Evolutionary conservation across 2,113 vertebrate genomes (phyloP).

Genomic region (Myrmecobius fasciatus): DNA sequence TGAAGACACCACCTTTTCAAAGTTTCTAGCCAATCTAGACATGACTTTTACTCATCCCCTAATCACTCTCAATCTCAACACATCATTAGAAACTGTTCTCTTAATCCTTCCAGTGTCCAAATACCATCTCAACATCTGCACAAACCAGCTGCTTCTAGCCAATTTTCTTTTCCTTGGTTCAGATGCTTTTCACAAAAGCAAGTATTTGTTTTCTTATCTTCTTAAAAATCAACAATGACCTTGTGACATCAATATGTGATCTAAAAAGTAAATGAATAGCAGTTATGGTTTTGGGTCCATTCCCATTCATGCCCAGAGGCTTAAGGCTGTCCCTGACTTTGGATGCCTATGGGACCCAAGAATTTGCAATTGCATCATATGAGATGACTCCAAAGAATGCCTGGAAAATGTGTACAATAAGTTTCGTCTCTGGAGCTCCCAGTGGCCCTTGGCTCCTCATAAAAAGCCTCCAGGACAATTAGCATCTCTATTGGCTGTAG

Average conservation of each 20-base stretch:
- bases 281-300: neutral
- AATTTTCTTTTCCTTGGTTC: neutral
- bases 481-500: neutral
- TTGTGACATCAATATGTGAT: neutral
- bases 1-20: conserved; percentile 2
- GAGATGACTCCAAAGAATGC: neutral
- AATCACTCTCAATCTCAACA: conserved; percentile 10
- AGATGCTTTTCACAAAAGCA: neutral
- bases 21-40: conserved; percentile 36
- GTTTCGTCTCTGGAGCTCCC: neutral
- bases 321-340: neutral
- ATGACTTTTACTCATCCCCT: neutral
- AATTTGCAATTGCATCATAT: neutral
- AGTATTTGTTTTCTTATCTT: neutral
- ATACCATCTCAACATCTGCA: neutral
- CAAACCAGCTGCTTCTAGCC: conserved; percentile 16
- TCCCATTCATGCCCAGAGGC: neutral
- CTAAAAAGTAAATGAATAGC: neutral
- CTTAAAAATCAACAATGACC: neutral
- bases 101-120: conserved; percentile 1
- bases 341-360: neutral
- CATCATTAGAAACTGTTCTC: neutral
- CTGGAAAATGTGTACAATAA: neutral
- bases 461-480: neutral
- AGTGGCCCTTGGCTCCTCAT: neutral